Percentiles rank a stretch among this genome's conserved stretches.
These are phyloP conservation scores for Montifringilla adamsi DNA, from an alignment of 2,113 vertebrate genomes.

Conservation along the genomic window DNA sequence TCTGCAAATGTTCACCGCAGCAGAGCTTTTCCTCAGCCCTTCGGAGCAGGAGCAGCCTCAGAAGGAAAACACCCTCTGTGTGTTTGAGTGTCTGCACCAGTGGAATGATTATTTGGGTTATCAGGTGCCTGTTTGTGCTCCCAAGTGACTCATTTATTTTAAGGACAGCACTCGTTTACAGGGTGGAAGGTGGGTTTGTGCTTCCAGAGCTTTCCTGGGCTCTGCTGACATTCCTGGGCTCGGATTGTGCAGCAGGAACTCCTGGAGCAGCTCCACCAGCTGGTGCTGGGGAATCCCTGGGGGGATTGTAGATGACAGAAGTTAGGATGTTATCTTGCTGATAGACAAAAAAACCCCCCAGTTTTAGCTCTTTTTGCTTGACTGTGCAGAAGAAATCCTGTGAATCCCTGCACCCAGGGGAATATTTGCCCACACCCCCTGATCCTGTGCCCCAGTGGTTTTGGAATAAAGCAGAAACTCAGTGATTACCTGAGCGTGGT, in stretches of 20 bases:
- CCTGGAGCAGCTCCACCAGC: not conserved
- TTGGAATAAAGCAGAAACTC: not conserved
- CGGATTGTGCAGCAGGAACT: not conserved
- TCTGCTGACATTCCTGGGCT: not conserved
- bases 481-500: rapidly evolving
- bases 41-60: not conserved
- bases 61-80: not conserved
- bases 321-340: not conserved
- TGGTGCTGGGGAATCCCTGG: not conserved
- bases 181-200: not conserved
- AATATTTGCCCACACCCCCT: not conserved
- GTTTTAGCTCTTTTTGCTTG: not conserved
- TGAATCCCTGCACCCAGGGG: not conserved
- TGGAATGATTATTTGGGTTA: not conserved
- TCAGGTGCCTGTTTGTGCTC: not conserved
- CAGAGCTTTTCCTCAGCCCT: not conserved
- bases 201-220: not conserved
- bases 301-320: not conserved
- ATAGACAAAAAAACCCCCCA: not conserved
- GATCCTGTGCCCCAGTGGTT: not conserved
- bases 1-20: not conserved
- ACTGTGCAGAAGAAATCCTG: not conserved
- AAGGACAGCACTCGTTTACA: not conserved
- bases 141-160: not conserved
- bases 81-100: not conserved